These are phyloP conservation scores for Trematomus loennbergii DNA, from an alignment of 2,113 vertebrate genomes.

Conservation along the genomic window DNA sequence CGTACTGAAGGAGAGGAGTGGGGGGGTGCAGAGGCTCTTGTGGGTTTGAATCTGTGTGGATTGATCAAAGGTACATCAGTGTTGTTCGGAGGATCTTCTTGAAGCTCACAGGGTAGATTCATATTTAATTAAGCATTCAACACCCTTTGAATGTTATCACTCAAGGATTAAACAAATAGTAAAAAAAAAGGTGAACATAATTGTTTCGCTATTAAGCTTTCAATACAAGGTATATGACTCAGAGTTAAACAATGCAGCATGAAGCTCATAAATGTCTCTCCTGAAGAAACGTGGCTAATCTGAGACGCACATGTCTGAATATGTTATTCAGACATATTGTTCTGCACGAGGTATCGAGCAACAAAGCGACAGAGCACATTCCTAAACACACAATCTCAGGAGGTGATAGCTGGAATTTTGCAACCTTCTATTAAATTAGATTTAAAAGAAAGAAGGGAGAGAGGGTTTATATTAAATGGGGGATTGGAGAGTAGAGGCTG, in stretches of 20 bases:
- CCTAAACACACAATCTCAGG: constrained; percentile 35
- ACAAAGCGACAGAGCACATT: constrained; percentile 45
- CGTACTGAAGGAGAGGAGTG: constrained; percentile 2
- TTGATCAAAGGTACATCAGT: constrained; percentile 24
- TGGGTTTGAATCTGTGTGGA: not conserved
- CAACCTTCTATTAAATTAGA: constrained; percentile 50
- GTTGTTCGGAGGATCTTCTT: constrained; percentile 17
- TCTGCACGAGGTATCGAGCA: constrained; percentile 43
- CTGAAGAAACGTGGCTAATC: constrained; percentile 62
- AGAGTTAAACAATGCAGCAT: constrained; percentile 52
- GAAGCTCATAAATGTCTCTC: constrained; percentile 61
- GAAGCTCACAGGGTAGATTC: constrained; percentile 25
- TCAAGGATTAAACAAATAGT: constrained; percentile 19
- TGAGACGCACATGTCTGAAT: constrained; percentile 49
- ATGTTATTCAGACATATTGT: constrained; percentile 64
- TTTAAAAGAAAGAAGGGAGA: constrained; percentile 34
- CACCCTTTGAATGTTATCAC: constrained; percentile 4
- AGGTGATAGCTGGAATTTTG: constrained; percentile 37
- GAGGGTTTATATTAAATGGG: constrained; percentile 56
- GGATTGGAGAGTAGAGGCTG: constrained; percentile 54
- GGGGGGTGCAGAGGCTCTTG: not conserved
- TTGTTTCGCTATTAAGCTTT: constrained; percentile 23
- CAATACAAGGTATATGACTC: constrained; percentile 35
- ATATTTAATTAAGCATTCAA: constrained; percentile 45
- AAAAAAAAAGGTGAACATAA: constrained; percentile 8